Evolutionary conservation across 2,113 vertebrate species (phyloP).

Genomic region (Thermophis baileyi): DNA sequence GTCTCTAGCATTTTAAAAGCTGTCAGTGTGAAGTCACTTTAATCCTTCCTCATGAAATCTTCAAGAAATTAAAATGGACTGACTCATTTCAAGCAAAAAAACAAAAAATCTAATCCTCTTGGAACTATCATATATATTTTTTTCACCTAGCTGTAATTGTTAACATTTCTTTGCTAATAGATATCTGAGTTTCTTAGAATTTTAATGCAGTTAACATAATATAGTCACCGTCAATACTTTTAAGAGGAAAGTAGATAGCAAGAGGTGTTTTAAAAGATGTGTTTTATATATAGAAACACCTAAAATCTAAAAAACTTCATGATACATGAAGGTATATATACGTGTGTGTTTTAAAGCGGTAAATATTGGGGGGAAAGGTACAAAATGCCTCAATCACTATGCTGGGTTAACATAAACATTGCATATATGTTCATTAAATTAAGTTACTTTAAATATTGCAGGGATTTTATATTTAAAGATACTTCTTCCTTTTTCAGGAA

Average conservation of each 20-base stretch:
- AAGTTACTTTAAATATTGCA: slow-evolving; percentile 22
- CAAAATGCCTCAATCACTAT: background rate
- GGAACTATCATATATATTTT: slow-evolving; percentile 19
- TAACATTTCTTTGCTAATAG: background rate
- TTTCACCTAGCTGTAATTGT: accelerated
- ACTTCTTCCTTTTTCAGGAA: slow-evolving; percentile 51
- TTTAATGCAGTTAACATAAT: background rate
- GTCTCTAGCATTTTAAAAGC: slow-evolving; percentile 43
- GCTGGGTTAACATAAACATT: background rate
- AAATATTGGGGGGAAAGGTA: background rate
- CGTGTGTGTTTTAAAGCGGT: background rate
- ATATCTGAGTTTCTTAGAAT: background rate
- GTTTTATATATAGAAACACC: background rate
- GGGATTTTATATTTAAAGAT: slow-evolving; percentile 34
- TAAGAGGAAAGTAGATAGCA: slow-evolving; percentile 17
- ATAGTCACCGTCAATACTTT: slow-evolving; percentile 4
- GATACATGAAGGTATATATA: background rate
- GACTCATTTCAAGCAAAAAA: slow-evolving; percentile 18
- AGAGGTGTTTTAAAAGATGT: slow-evolving; percentile 1
- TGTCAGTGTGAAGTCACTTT: slow-evolving; percentile 7
- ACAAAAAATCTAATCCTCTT: slow-evolving; percentile 29
- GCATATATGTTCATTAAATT: background rate
- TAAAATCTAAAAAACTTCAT: background rate
- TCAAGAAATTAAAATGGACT: background rate
- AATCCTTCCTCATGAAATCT: slow-evolving; percentile 30